A percentile compares a stretch with the other conserved stretches of the same genome.
Conservation (phyloP, 2,113 vertebrate genomes). For the Cepphus grylle region DNA sequence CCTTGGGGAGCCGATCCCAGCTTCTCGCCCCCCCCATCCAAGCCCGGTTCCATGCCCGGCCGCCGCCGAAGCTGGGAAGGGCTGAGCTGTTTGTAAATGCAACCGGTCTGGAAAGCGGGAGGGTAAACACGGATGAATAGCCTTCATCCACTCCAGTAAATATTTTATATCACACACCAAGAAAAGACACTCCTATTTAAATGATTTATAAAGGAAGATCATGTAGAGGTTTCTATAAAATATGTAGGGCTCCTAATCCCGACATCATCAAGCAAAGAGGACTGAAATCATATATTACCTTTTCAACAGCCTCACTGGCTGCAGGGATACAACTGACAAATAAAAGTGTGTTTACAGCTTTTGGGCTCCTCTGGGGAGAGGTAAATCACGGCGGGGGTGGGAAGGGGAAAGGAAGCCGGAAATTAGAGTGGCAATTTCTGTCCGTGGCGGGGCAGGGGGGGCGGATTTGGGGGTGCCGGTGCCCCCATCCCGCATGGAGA, state of each 20-base stretch:
- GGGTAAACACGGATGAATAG: conserved; percentile 38
- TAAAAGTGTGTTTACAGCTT: conserved; percentile 61
- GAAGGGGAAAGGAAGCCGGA: not conserved
- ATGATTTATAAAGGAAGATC: conserved; percentile 70
- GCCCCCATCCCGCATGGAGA: rapidly evolving
- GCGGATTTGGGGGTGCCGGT: rapidly evolving
- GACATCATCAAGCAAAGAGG: conserved; percentile 62
- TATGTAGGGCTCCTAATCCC: conserved; percentile 71
- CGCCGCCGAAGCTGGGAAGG: not conserved
- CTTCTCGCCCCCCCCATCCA: not conserved
- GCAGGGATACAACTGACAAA: conserved; percentile 51
- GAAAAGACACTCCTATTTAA: conserved; percentile 59
- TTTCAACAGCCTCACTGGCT: conserved; percentile 7
- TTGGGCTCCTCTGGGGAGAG: conserved; percentile 35
- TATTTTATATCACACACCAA: conserved; percentile 58
- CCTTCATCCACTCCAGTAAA: conserved; percentile 38
- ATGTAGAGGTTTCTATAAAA: conserved; percentile 67
- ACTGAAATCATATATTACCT: conserved; percentile 59
- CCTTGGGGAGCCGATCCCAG: not conserved
- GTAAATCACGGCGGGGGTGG: conserved; percentile 40
- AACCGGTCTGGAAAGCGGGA: not conserved
- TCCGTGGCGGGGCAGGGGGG: rapidly evolving
- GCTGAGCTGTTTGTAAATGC: conserved; percentile 16
- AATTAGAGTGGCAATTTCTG: conserved; percentile 2
- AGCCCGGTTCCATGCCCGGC: not conserved